These are phyloP conservation scores for Hippasteria phrygiana DNA, from an alignment of 53 echinoderm and acorn worm genomes.

Conservation along the genomic window DNA sequence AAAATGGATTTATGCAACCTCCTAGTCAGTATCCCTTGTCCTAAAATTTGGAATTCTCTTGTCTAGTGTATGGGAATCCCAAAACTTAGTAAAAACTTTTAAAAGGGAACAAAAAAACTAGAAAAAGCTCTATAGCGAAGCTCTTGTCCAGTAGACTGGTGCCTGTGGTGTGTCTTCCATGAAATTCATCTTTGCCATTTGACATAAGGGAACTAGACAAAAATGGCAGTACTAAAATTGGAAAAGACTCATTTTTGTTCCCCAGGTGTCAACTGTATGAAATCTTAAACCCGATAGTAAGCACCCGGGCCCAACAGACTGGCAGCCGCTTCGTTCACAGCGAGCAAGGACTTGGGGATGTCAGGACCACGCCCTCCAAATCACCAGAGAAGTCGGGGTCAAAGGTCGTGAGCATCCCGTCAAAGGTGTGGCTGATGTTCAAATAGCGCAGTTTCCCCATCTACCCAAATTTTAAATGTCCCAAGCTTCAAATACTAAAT, in stretches of 20 bases:
- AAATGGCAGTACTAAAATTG: too few species aligned
- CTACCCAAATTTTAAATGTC: not conserved
- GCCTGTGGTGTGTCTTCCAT: too few species aligned
- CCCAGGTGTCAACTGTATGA: conserved; percentile 72
- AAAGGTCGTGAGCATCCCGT: conserved; percentile 32
- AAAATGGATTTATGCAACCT: too few species aligned
- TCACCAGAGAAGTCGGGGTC: conserved; percentile 39
- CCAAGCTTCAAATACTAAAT: not conserved
- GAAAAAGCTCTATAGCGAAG: too few species aligned
- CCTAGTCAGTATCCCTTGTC: too few species aligned
- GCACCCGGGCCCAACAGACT: conserved; percentile 53
- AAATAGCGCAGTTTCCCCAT: not conserved
- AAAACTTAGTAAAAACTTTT: too few species aligned
- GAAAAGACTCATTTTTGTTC: not conserved
- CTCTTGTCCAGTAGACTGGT: too few species aligned
- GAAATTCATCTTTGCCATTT: too few species aligned
- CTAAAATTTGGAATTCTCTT: too few species aligned
- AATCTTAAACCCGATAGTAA: conserved; percentile 65
- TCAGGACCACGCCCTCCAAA: conserved; percentile 61
- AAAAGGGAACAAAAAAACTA: too few species aligned
- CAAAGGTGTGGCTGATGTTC: not conserved
- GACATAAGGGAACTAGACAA: too few species aligned
- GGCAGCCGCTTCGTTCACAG: conserved; percentile 50
- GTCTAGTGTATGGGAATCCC: too few species aligned
- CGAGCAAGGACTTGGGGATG: conserved; percentile 56